Base-by-base conservation (phyloP, 1,140 invertebrate genomes). In the Mercenaria mercenaria region DNA sequence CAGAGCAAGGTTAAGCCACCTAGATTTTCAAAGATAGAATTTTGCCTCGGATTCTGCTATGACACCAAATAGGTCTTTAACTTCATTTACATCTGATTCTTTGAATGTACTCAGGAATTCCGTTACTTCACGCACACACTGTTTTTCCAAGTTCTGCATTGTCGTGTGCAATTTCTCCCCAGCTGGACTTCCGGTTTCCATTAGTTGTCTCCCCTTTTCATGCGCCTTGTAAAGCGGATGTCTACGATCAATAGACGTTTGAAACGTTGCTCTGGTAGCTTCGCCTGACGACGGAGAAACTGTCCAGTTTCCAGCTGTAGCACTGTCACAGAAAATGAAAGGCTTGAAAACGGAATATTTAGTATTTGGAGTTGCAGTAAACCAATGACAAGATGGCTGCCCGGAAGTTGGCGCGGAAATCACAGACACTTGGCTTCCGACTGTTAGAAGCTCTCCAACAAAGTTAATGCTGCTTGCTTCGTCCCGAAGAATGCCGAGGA, bases 281-380 rank as follows among this genome's bases (percentile, higher is more conserved):
- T 95, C 91, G 41, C 87, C 93, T 77, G 90, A 88, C 56, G 94
- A 92, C 26, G 93, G 94, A 0, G 97, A 97, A 76, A 97, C 96
- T 41, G 96, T 96, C 1, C 96, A 50, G 8, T 93, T 67, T 39
- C 94, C 94, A 18, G 93, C 91, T 52, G 76, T 50, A 29, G 88
- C 96, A 83, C 97, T 96, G 13, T 97, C 96, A 3, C 97, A 97
- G 94, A 98, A 98, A 10, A 98, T 96, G 93, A 98, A 98, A 23
- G 98, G 98, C 95, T 98, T 98, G 95, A 97, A 98, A 23, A 98
- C 97, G 0, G 98, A 98, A 87, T 97, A 95, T 43, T 96, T 96
- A 0, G 98, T 97, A 95, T 98, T 97, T 3, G 97, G 97, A 15
- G 98, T 98, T 0, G 97, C 98, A 0, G 98, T 98, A 92, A 98